These are phyloP conservation scores for Malurus melanocephalus DNA, from an alignment of 2,113 vertebrate genomes.

Conservation along the genomic window DNA sequence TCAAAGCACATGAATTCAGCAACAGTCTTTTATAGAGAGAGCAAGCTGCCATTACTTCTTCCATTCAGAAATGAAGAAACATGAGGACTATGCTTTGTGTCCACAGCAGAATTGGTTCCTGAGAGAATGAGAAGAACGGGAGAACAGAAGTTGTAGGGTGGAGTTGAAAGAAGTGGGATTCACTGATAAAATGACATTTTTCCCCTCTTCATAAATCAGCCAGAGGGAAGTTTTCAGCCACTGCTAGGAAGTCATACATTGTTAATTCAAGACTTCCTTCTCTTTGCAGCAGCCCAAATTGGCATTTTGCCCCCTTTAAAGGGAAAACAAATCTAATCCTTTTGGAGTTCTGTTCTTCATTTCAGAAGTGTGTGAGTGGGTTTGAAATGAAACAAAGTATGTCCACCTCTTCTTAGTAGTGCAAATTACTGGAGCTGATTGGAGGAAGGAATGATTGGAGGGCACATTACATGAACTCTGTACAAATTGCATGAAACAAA, in stretches of 20 bases:
- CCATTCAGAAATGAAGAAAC: not conserved
- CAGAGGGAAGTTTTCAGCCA: not conserved
- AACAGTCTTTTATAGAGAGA: not conserved
- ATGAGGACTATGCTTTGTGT: not conserved
- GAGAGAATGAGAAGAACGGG: not conserved
- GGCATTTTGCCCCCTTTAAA: constrained; percentile 43
- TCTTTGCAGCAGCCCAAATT: constrained; percentile 23
- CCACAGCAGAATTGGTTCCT: not conserved
- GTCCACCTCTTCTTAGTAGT: constrained; percentile 25
- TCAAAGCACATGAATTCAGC: not conserved
- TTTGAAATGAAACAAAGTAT: constrained; percentile 54
- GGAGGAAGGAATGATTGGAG: not conserved
- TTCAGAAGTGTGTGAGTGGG: constrained; percentile 35
- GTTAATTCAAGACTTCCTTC: constrained; percentile 38
- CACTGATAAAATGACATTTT: not conserved
- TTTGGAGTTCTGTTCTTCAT: constrained; percentile 52
- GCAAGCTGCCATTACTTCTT: not conserved
- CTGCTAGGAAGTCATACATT: not conserved
- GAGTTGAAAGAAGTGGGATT: not conserved
- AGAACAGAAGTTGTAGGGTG: not conserved
- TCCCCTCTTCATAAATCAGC: not conserved
- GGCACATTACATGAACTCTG: not conserved
- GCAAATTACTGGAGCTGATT: constrained; percentile 1
- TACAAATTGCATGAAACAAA: not conserved
- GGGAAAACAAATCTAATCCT: constrained; percentile 43